These are phyloP conservation scores for Takifugu ocellatus DNA, from an alignment of 2,797 vertebrate genomes.

Conservation along the genomic window DNA sequence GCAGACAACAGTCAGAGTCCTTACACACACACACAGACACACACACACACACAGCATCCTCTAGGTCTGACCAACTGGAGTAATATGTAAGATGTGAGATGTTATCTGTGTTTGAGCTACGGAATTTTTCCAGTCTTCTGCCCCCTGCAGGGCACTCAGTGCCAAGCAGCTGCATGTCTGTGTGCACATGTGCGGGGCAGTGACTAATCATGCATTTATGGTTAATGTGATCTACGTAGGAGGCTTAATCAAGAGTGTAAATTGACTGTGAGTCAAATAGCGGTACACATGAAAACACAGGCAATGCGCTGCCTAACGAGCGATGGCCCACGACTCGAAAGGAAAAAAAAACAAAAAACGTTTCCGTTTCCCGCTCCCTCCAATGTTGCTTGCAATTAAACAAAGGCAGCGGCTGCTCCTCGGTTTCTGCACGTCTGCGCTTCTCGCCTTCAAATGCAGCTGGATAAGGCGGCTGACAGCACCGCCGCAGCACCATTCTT, in stretches of 20 bases:
- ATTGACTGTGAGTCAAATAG: conserved; percentile 15
- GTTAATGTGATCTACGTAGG: conserved; percentile 34
- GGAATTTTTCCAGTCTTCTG: conserved; percentile 29
- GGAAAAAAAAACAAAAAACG: neutral
- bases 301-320: neutral
- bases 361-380: conserved; percentile 16
- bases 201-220: conserved; percentile 16
- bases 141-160: conserved; percentile 67
- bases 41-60: too few relatives aligned
- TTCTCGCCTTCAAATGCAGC: conserved; percentile 52
- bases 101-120: conserved; percentile 38
- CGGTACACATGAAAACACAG: conserved; percentile 23
- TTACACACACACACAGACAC: too few relatives aligned
- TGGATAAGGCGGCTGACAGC: conserved; percentile 38
- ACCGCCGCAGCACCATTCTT: conserved; percentile 49
- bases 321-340: neutral
- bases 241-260: conserved; percentile 30
- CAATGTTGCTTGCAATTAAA: conserved; percentile 43
- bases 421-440: conserved; percentile 24
- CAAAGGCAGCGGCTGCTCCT: conserved; percentile 35
- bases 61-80: too few relatives aligned
- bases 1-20: conserved; percentile 28
- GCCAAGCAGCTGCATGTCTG: conserved; percentile 15
- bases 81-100: too few relatives aligned
- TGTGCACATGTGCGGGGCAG: conserved; percentile 2